A percentile compares a stretch with the other conserved stretches of the same genome.
Evolutionary conservation across 1,140 invertebrate species (phyloP).

Genomic region (Ctenoplectra terminalis): DNA sequence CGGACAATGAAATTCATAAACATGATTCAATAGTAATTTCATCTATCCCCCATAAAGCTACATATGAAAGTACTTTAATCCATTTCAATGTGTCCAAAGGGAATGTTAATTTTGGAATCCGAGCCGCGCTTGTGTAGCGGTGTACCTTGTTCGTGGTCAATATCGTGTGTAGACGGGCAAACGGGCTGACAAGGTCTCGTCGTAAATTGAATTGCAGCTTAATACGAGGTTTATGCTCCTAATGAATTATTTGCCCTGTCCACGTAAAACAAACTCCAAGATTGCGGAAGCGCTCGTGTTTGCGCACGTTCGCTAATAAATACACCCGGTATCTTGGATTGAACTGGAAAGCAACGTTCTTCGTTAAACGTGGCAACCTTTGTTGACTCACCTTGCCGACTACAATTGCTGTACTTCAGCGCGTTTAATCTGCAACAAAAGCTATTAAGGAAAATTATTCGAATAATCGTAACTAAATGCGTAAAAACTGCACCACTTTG

Average conservation of each 20-base stretch:
- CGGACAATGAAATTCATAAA: not conserved
- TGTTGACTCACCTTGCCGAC: not conserved
- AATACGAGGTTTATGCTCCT: slow-evolving; percentile 58
- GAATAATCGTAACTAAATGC: not conserved
- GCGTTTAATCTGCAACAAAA: not conserved
- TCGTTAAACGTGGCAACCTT: not conserved
- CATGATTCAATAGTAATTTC: not conserved
- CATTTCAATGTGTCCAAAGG: not conserved
- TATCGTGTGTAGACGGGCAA: slow-evolving; percentile 23
- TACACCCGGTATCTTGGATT: not conserved
- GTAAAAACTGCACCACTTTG: not conserved
- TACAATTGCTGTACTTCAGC: not conserved
- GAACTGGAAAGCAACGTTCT: not conserved
- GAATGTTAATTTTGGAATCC: slow-evolving; percentile 38
- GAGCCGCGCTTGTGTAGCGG: not conserved
- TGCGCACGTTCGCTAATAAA: slow-evolving; percentile 28
- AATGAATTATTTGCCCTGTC: slow-evolving; percentile 50
- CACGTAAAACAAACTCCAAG: slow-evolving; percentile 36
- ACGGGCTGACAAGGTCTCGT: slow-evolving; percentile 33
- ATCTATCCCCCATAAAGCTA: not conserved
- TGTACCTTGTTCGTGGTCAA: slow-evolving; percentile 5
- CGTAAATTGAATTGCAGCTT: slow-evolving; percentile 49
- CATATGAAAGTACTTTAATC: slow-evolving; percentile 6
- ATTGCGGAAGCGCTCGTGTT: not conserved
- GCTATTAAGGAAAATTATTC: not conserved